Evolutionary conservation across 2,113 vertebrate genomes (phyloP), one percentile per base, ranked within the genome.

Genomic region (Trichomycterus rosablanca): DNA sequence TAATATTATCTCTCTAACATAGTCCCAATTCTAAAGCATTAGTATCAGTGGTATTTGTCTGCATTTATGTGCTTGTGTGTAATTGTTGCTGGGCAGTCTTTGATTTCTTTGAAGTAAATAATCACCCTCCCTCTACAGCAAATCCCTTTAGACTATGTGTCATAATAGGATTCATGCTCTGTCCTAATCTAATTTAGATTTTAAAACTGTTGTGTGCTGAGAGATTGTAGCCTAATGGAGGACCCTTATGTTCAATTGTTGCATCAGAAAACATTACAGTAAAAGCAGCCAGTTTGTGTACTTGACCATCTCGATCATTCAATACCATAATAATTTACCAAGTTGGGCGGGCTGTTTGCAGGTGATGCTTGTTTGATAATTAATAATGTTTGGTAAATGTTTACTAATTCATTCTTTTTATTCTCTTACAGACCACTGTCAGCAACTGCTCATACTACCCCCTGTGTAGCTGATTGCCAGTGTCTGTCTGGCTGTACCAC

Each of bases 71-170:
- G 30, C 20, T 57, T 55, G 20, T 39, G 52, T 26, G 52, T 65
- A 43, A 37, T 26, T 65, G 63, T 65, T 65, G 52, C 53, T 37
- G 23, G 63, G 52, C 63, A 65, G 63, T 56, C 43, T 48, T 56
- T 65, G 40, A 65, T 65, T 65, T 65, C 51, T 64, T 51, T 64
- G 51, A 55, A 64, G 51, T 48, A 16, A 64, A 42, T 23, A 30
- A 50, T 65, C 22, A 55, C 51, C 42, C 32, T 54, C 30, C 53
- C 51, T 55, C 15, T 56, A 56, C 63, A 49, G 52, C 32, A 65
- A 65, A 49, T 65, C 63, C 52, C 52, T 22, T 46, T 49, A 23
- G 63, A 57, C 43, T 49, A 48, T 65, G 52, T 39, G 63, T 56
- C 57, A 39, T 65, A 56, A 57, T 65, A 65, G 63, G 52, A 65